A percentile compares a stretch with the other conserved stretches of the same genome.
Conservation (phyloP, 92 coral and sea anemone species). For the Nematostella vectensis region DNA sequence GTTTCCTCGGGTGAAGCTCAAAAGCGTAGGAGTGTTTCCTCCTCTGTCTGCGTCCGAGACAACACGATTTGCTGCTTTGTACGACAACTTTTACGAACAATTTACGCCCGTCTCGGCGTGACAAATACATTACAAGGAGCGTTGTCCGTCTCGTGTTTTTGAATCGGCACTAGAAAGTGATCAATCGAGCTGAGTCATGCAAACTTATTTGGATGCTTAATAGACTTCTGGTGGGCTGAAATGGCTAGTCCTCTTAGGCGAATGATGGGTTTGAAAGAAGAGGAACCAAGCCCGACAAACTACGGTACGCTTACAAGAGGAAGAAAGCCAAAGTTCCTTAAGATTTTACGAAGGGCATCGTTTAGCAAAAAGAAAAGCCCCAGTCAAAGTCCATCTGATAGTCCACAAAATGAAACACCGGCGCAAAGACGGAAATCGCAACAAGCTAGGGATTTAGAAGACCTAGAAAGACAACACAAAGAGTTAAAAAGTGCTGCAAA, state of each 20-base stretch:
- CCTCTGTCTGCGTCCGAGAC: conserved; percentile 1
- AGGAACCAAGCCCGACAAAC: conserved; percentile 10
- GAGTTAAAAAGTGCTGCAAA: conserved; percentile 73
- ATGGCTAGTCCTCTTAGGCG: conserved; percentile 58
- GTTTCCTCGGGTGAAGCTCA: background rate
- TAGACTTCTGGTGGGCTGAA: too few relatives aligned
- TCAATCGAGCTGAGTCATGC: too few relatives aligned
- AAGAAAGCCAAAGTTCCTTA: conserved; percentile 48
- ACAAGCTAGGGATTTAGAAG: conserved; percentile 80
- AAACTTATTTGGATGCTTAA: too few relatives aligned
- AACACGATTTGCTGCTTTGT: background rate
- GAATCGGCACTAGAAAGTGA: too few relatives aligned
- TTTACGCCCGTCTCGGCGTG: too few relatives aligned
- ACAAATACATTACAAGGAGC: too few relatives aligned
- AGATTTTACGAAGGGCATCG: conserved; percentile 69
- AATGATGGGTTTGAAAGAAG: conserved; percentile 38
- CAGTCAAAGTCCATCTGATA: conserved; percentile 23
- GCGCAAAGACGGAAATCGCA: conserved; percentile 31
- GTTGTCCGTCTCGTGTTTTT: too few relatives aligned
- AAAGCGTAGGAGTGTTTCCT: conserved; percentile 2
- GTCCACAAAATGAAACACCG: conserved; percentile 9
- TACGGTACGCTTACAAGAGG: conserved; percentile 21
- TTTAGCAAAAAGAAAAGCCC: conserved; percentile 47
- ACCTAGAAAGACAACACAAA: conserved; percentile 69
- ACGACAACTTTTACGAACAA: too few relatives aligned